Evolutionary conservation across 1,140 invertebrate genomes (phyloP).

Genomic region (Aethina tumida): DNA sequence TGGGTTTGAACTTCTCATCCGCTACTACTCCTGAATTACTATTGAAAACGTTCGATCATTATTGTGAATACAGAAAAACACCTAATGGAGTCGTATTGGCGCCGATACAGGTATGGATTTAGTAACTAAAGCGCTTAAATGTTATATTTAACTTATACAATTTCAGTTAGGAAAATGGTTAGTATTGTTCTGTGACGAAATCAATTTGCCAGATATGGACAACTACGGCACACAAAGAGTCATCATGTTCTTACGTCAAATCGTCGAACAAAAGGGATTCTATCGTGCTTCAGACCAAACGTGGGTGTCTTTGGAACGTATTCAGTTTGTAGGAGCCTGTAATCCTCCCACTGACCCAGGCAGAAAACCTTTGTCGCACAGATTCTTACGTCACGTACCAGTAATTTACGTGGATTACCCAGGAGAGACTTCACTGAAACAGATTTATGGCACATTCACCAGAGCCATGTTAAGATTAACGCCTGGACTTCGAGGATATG

Average conservation of each 20-base stretch:
- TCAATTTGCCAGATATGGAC: slow-evolving; percentile 99
- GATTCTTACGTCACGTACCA: slow-evolving; percentile 90
- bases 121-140: slow-evolving; percentile 21
- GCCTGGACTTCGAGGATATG: slow-evolving; percentile 80
- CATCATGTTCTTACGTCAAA: slow-evolving; percentile 94
- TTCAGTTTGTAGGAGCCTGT: slow-evolving; percentile 99
- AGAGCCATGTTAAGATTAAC: slow-evolving; percentile 92
- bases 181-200: slow-evolving; percentile 99
- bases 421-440: slow-evolving; percentile 91
- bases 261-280: slow-evolving; percentile 91
- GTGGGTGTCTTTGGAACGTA: slow-evolving; percentile 94
- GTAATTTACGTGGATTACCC: slow-evolving; percentile 99
- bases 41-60: slow-evolving; percentile 98
- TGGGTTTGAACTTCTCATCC: slow-evolving; percentile 98
- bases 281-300: slow-evolving; percentile 90
- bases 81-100: slow-evolving; percentile 94
- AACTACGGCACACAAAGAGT: slow-evolving; percentile 97
- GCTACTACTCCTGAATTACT: slow-evolving; percentile 97
- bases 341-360: slow-evolving; percentile 99
- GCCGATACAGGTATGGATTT: slow-evolving; percentile 68
- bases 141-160: slow-evolving; percentile 1
- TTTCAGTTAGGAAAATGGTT: slow-evolving; percentile 92
- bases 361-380: slow-evolving; percentile 90
- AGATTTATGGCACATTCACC: slow-evolving; percentile 98
- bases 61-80: slow-evolving; percentile 97